Conservation (phyloP, 2,797 vertebrate species). For the Cryptoblepharus egeriae region DNA sequence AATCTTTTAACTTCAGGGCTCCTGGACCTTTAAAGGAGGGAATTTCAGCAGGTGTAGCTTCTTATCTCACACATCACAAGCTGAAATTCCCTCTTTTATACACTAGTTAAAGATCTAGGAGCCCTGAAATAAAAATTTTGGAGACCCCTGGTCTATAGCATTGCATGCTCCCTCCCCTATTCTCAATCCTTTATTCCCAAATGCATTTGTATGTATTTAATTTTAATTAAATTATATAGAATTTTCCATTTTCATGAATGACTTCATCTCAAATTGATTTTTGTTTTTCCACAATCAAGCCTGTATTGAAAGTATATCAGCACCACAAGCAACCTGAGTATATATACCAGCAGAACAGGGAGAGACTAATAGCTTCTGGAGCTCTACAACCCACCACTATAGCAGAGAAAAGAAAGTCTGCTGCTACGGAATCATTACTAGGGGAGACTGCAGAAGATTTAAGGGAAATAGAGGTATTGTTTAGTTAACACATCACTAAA, state of each 20-base stretch:
- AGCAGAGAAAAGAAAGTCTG: slow-evolving; percentile 38
- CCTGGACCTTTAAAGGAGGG: too few species aligned
- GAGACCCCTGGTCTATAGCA: too few species aligned
- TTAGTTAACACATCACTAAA: background rate
- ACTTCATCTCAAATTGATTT: slow-evolving; percentile 3
- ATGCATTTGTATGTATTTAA: background rate
- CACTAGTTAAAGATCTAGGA: too few species aligned
- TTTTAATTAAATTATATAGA: background rate
- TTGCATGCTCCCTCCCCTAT: background rate
- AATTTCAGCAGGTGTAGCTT: too few species aligned
- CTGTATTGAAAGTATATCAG: slow-evolving; percentile 79
- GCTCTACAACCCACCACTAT: slow-evolving; percentile 56
- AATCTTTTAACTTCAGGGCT: too few species aligned
- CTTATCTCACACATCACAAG: too few species aligned
- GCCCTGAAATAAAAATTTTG: too few species aligned
- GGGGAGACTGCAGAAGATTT: slow-evolving; percentile 61
- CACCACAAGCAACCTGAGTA: slow-evolving; percentile 73
- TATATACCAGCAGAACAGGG: slow-evolving; percentile 70
- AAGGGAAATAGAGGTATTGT: slow-evolving; percentile 74
- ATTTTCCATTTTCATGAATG: background rate
- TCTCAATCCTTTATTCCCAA: background rate
- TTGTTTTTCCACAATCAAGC: slow-evolving; percentile 65
- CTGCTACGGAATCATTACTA: slow-evolving; percentile 39
- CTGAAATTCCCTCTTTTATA: too few species aligned
- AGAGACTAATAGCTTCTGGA: slow-evolving; percentile 69